Evolutionary conservation across 2,888 invertebrate genomes (phyloP), one percentile per base, ranked within the genome.

Genomic region (Hyles lineata): DNA sequence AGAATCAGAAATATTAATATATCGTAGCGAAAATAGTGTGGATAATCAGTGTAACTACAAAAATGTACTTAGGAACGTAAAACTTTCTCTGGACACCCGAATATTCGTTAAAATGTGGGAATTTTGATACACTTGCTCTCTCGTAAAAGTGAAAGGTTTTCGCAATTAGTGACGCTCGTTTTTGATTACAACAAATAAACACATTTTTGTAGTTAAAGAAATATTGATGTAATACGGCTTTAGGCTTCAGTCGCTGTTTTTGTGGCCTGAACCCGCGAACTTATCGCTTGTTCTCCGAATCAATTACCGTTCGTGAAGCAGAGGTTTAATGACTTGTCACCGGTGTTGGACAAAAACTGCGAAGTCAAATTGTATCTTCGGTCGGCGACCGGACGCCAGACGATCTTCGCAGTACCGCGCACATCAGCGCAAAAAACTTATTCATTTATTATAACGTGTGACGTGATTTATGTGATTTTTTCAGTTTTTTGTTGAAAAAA

Each of bases 201-300:
- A 17, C 6, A 23, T 50, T 32, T 17, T n/a, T 35, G 35, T 67
- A 23, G 43, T 21, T 43, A 11, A 11, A 43, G 15, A 43, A 43
- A 43, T 43, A 43, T 43, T 43, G 43, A 43, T 15, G 43, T 43
- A 43, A 43, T 43, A 43, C 9, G 8, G 43, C 15, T 43, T 15
- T 43, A 43, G 17, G 23, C 15, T 25, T 55, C 21, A n/a, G 21
- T 29, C 80, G 79, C 79, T 58, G 72, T 50, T 77, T 70, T 78
- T 76, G 76, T 81, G 79, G 83, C 82, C 74, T 73, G 73, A 73
- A 71, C 72, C 72, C 73, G 62, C 62, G 73, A 79, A 77, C 76
- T 83, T 62, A 77, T 80, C 77, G 81, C 80, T 85, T 82, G 78
- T 90, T 89, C 89, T 79, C 74, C 77, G 90, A 90, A 90, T 83